Percentiles rank a stretch among this genome's conserved stretches.
phyloP scores from a whole-genome alignment of 2,888 invertebrate species.

The Drosophila helvetica region DNA sequence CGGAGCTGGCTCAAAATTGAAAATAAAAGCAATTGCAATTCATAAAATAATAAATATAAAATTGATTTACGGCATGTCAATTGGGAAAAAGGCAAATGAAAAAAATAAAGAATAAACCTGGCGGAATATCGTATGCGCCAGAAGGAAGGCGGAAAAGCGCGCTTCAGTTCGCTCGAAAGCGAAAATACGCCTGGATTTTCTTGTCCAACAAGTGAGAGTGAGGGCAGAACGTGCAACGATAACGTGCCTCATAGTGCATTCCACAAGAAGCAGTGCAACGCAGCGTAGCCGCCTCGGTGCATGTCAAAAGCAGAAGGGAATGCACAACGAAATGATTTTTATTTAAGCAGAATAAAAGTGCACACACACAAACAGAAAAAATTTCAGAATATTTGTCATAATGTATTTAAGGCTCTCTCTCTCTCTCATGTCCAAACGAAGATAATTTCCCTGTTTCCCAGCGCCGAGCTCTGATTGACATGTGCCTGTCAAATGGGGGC shows the following conservation, averaged over 20 bases:
- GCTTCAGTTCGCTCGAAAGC: slow-evolving; percentile 48
- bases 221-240: slow-evolving; percentile 11
- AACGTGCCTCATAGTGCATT: neutral
- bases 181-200: slow-evolving; percentile 60
- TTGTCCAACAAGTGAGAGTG: slow-evolving; percentile 54
- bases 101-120: slow-evolving; percentile 7
- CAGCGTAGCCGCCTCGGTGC: slow-evolving; percentile 1
- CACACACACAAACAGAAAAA: slow-evolving; percentile 29
- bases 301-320: slow-evolving; percentile 59
- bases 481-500: slow-evolving; percentile 60
- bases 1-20: slow-evolving; percentile 42
- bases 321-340: slow-evolving; percentile 59
- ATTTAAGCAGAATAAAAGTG: slow-evolving; percentile 67
- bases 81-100: too few relatives aligned
- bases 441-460: slow-evolving; percentile 65
- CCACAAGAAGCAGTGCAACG: slow-evolving; percentile 6
- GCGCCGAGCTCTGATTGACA: slow-evolving; percentile 65
- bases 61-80: slow-evolving; percentile 73
- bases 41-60: slow-evolving; percentile 80
- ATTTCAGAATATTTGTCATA: slow-evolving; percentile 77
- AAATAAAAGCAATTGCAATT: slow-evolving; percentile 65
- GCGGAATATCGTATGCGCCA: neutral
- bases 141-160: slow-evolving; percentile 13
- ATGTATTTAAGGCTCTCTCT: slow-evolving; percentile 69
- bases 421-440: slow-evolving; percentile 72